These are phyloP conservation scores for Camponotus fellah DNA, from an alignment of 2,888 invertebrate species.

Conservation along the genomic window DNA sequence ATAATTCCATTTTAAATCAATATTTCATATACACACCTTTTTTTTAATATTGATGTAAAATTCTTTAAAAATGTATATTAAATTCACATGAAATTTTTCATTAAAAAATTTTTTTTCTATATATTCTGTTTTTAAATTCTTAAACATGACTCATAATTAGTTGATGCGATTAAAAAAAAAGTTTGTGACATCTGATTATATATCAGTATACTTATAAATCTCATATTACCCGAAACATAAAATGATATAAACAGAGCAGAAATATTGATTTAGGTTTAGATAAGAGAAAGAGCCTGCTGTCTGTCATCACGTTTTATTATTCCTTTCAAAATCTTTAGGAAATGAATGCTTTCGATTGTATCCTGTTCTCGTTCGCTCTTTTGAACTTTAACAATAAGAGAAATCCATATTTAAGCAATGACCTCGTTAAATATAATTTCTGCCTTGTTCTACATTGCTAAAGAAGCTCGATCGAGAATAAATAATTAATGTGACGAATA, in stretches of 20 bases:
- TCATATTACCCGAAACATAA: slow-evolving; percentile 68
- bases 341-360: slow-evolving; percentile 48
- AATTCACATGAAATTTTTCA: background rate
- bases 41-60: background rate
- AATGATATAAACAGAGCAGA: slow-evolving; percentile 69
- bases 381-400: background rate
- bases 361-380: background rate
- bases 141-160: slow-evolving; percentile 15
- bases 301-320: slow-evolving; percentile 71
- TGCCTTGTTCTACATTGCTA: slow-evolving; percentile 4
- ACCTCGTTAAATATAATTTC: slow-evolving; percentile 24
- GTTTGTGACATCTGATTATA: slow-evolving; percentile 67
- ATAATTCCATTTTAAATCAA: background rate
- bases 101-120: too few species aligned
- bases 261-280: slow-evolving; percentile 66
- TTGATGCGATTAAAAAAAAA: slow-evolving; percentile 55
- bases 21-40: background rate
- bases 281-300: slow-evolving; percentile 66
- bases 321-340: slow-evolving; percentile 61
- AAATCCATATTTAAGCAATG: background rate
- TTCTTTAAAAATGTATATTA: background rate
- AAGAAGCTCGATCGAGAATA: slow-evolving; percentile 2
- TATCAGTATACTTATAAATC: slow-evolving; percentile 67
- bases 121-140: background rate
- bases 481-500: background rate